A percentile compares a stretch with the other conserved stretches of the same genome.
Evolutionary conservation across 1,140 invertebrate genomes (phyloP).

Genomic region (Rhysida immarginata): DNA sequence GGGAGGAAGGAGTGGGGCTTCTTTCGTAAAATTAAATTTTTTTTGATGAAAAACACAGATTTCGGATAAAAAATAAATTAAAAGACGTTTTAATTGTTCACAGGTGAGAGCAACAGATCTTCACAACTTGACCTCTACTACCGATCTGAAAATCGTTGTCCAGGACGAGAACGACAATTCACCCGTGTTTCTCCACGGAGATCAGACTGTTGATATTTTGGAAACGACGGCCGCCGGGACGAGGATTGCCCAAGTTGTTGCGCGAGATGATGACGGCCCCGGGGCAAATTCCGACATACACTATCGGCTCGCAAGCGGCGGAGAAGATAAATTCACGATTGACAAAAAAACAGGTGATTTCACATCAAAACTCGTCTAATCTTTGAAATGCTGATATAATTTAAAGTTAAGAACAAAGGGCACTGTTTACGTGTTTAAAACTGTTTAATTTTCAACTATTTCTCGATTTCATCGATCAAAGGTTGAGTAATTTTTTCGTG

Average conservation of each 20-base stretch:
- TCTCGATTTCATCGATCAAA: no score
- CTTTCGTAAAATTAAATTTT: no score
- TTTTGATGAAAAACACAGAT: no score
- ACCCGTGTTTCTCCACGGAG: slow-evolving; percentile 36
- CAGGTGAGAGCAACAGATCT: slow-evolving; percentile 52
- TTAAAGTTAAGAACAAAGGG: no score
- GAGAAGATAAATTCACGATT: neutral
- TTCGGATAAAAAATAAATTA: no score
- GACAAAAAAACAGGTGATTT: neutral
- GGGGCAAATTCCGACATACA: slow-evolving; percentile 13
- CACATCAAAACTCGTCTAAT: no score
- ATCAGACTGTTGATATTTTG: slow-evolving; percentile 27
- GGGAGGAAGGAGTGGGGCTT: no score
- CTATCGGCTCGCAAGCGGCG: neutral
- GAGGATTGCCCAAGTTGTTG: slow-evolving; percentile 30
- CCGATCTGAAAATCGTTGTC: slow-evolving; percentile 49
- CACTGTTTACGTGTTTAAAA: no score
- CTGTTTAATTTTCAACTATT: no score
- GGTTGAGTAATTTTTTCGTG: no score
- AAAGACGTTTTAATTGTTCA: no score
- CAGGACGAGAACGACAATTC: slow-evolving; percentile 71
- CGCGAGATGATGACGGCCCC: slow-evolving; percentile 31
- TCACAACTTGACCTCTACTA: slow-evolving; percentile 44
- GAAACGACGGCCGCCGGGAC: slow-evolving; percentile 33
- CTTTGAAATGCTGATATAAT: no score